Conservation (phyloP, 1,140 invertebrate species). For the Euura lappo region DNA sequence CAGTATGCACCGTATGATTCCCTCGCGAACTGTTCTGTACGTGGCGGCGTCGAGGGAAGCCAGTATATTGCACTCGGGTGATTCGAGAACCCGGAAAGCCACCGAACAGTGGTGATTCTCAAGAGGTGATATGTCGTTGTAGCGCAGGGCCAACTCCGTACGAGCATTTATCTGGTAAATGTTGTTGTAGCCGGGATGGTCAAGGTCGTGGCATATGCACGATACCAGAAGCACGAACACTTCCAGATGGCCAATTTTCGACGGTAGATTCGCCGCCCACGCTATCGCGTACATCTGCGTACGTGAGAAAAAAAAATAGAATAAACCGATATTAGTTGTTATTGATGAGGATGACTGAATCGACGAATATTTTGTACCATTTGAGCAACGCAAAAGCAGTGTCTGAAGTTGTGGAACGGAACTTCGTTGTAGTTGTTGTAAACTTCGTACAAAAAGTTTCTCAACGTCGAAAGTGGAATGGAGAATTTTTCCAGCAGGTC, state of each 20-base stretch:
- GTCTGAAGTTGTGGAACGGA: constrained; percentile 89
- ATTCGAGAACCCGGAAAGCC: constrained; percentile 80
- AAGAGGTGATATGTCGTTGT: constrained; percentile 88
- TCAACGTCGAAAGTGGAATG: constrained; percentile 75
- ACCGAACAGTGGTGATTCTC: constrained; percentile 92
- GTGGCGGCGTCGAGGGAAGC: constrained; percentile 69
- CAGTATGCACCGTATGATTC: constrained; percentile 84
- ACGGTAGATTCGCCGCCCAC: constrained; percentile 74
- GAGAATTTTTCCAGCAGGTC: constrained; percentile 78
- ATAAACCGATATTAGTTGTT: too few relatives aligned
- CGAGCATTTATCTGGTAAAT: constrained; percentile 89
- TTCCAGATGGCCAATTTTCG: constrained; percentile 76
- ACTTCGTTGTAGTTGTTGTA: constrained; percentile 91
- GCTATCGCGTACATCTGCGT: constrained; percentile 85
- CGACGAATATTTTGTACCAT: constrained; percentile 72
- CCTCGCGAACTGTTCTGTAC: constrained; percentile 72
- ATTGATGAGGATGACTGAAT: too few relatives aligned
- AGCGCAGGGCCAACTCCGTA: constrained; percentile 83
- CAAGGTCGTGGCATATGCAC: constrained; percentile 89
- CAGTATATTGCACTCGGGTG: constrained; percentile 80
- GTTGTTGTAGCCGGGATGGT: constrained; percentile 92
- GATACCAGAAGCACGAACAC: constrained; percentile 81
- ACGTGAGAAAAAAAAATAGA: constrained; percentile 4
- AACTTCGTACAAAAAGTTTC: constrained; percentile 78
- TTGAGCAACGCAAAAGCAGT: constrained; percentile 89